Base-by-base conservation (phyloP, 2,888 invertebrate species). In the Apodemia duryi region DNA sequence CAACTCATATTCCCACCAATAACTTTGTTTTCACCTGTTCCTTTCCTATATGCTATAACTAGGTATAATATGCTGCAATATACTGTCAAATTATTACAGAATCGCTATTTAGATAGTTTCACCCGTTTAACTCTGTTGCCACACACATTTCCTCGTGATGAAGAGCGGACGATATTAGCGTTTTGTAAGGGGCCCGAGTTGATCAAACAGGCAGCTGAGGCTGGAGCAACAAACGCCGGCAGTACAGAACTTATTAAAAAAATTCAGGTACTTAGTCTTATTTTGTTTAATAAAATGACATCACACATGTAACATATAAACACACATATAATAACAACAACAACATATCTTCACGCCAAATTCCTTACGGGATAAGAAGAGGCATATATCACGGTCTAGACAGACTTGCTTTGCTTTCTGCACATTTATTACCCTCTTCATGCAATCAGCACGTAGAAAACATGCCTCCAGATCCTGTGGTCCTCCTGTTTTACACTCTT, bases 171-270 rank as follows among this genome's bases (percentile, higher is more conserved):
- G 0, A 93, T 97, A 52, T 82, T 97, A 1, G 97, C 94, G 0
- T 96, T 98, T 80, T 94, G 95, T 67, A 96, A 96, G 78, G 92
- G 92, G n/a, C 81, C 89, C 0, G 94, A 94, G 65, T 75, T 93
- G 28, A 92, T 94, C 63, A 85, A 93, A 63, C 91, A 92, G 69
- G 96, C 95, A 0, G 82, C 85, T 13, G 91, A 94, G 29, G 95
- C 95, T 0, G 97, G 97, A 0, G 97, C 97, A 0, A 90, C 94
- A 0, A 80, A 94, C 6, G 95, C 93, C 11, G 97, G 97, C 11
- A 96, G 96, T 4, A 77, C 89, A 0, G 96, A 97, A 57, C 77
- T 97, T 28, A 93, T 98, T 41, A 96, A 95, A 82, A 93, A 95
- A 71, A 95, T 97, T 72, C 95, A 94, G 91, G 38, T 7, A 46